Evolutionary conservation across 37 sponge, comb jelly and placozoan species (phyloP).

Genomic region (Diacarnus erythraeanus): DNA sequence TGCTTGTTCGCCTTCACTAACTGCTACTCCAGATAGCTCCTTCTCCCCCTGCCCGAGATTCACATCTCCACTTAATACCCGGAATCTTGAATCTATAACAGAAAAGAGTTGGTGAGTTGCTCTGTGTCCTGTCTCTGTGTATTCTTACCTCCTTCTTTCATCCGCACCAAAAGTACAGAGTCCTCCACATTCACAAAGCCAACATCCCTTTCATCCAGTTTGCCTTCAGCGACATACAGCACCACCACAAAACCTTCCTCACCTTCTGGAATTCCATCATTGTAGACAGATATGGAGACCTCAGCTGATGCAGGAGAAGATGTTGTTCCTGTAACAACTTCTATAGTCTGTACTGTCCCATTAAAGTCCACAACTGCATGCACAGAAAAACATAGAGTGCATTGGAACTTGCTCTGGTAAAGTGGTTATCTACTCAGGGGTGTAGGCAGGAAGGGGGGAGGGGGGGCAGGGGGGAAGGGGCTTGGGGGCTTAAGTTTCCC

Average conservation of each 20-base stretch:
- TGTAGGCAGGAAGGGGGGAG: too few species aligned
- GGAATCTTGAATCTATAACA: background rate
- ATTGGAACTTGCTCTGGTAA: too few species aligned
- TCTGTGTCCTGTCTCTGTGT: too few species aligned
- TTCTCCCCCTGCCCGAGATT: background rate
- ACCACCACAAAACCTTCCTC: background rate
- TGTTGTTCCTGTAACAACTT: background rate
- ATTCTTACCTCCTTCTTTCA: too few species aligned
- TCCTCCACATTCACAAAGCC: background rate
- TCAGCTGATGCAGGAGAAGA: background rate
- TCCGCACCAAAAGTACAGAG: background rate
- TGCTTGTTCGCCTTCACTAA: background rate
- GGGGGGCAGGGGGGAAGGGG: too few species aligned
- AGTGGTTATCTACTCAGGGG: background rate
- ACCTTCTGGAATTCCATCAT: background rate
- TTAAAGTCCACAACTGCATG: background rate
- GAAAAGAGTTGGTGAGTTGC: too few species aligned
- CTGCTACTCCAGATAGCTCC: background rate
- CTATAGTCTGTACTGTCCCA: background rate
- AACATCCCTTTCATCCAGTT: conserved; percentile 3
- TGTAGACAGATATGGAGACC: background rate
- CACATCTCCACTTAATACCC: background rate
- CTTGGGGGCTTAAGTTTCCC: too few species aligned
- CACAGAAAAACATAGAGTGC: background rate
- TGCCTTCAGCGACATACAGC: background rate